Evolutionary conservation across 2,797 vertebrate species (phyloP).

Genomic region (Microchirus variegatus): DNA sequence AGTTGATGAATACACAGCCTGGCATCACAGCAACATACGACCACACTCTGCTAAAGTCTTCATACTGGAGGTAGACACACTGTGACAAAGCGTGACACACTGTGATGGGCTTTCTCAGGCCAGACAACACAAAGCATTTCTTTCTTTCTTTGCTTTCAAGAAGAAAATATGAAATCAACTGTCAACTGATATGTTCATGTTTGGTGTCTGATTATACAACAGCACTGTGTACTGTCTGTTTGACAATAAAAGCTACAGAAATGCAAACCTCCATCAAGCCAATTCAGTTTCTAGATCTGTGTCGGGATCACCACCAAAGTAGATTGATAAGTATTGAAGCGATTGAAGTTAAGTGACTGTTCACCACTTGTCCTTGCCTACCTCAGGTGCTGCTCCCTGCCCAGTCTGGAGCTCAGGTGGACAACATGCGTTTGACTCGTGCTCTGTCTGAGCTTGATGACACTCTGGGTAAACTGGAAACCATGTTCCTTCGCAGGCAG

Average conservation of each 20-base stretch:
- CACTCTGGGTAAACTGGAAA: conserved; percentile 76
- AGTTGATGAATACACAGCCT: conserved; percentile 82
- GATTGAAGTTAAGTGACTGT: no score
- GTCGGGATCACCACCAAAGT: no score
- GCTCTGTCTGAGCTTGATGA: conserved; percentile 65
- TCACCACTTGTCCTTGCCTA: not conserved
- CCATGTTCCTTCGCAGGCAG: conserved; percentile 78
- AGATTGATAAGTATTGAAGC: no score
- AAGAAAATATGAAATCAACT: no score
- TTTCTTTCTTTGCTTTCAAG: no score
- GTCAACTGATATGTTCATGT: no score
- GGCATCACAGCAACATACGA: conserved; percentile 80
- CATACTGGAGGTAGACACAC: conserved; percentile 66
- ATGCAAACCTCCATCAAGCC: no score
- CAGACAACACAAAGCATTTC: no score
- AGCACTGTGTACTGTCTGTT: no score
- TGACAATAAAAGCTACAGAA: no score
- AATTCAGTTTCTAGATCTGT: no score
- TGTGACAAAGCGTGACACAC: not conserved
- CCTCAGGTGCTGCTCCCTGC: conserved; percentile 72
- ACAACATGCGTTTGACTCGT: conserved; percentile 42
- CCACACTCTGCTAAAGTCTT: conserved; percentile 74
- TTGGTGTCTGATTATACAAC: no score
- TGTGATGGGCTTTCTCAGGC: not conserved
- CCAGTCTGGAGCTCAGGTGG: conserved; percentile 52